Evolutionary conservation across 2,888 invertebrate genomes (phyloP).

Genomic region (Heterodera filipjevi): DNA sequence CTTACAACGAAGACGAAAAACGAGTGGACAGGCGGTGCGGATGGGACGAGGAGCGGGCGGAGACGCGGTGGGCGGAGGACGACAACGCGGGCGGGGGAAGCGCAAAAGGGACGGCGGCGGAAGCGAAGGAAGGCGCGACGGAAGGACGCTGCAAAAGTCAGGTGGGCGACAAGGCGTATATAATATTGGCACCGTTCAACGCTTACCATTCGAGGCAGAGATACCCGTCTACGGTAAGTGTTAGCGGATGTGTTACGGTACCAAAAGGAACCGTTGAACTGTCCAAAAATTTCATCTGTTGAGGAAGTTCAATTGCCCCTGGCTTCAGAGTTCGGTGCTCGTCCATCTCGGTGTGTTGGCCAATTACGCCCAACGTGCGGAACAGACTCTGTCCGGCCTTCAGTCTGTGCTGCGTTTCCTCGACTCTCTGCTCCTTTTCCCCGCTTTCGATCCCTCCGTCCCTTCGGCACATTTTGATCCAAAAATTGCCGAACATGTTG

Average conservation of each 20-base stretch:
- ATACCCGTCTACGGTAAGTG: too few species aligned
- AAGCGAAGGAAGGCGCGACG: background rate
- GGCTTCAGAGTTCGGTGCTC: constrained; percentile 53
- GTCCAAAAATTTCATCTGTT: background rate
- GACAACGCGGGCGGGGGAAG: background rate
- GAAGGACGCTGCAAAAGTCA: constrained; percentile 44
- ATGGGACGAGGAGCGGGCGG: constrained; percentile 36
- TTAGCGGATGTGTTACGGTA: too few species aligned
- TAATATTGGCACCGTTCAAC: background rate
- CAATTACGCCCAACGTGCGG: constrained; percentile 55
- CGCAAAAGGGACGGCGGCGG: constrained; percentile 24
- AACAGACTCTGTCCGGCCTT: constrained; percentile 54
- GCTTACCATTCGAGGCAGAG: background rate
- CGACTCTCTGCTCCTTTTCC: constrained; percentile 53
- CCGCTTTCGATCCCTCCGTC: constrained; percentile 52
- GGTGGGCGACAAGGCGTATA: background rate
- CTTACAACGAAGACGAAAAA: constrained; percentile 47
- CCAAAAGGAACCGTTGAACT: background rate
- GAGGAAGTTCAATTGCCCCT: background rate
- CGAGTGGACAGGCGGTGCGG: constrained; percentile 40
- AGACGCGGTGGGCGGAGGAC: constrained; percentile 42
- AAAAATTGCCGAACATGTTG: constrained; percentile 61
- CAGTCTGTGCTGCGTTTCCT: constrained; percentile 59
- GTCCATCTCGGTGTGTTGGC: constrained; percentile 62
- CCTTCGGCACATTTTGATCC: constrained; percentile 58